phyloP scores from a whole-genome alignment of 1,140 invertebrate species.

The Hycleus phaleratus region DNA sequence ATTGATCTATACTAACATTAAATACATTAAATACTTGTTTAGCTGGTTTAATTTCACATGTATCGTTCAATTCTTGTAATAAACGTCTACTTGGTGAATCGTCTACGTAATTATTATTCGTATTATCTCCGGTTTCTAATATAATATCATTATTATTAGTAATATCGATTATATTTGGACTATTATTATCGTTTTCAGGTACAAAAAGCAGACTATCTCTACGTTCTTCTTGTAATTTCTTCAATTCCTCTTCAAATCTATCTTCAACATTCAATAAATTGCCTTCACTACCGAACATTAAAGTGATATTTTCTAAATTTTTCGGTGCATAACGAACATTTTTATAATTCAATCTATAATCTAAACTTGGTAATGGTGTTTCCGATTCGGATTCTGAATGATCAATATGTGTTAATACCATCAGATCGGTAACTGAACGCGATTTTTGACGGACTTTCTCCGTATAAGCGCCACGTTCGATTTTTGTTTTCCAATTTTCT shows the following conservation, averaged over 20 bases:
- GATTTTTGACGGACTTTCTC: conserved; percentile 65
- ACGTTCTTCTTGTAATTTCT: conserved; percentile 43
- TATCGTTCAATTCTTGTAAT: conserved; percentile 33
- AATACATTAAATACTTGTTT: conserved; percentile 39
- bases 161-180: conserved; percentile 19
- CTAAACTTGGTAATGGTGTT: conserved; percentile 42
- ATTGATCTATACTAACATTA: conserved; percentile 35
- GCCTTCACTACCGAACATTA: conserved; percentile 48
- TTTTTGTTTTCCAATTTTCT: conserved; percentile 55
- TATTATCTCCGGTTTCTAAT: conserved; percentile 1
- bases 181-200: conserved; percentile 32
- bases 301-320: conserved; percentile 31
- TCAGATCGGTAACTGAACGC: conserved; percentile 63
- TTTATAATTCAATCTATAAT: conserved; percentile 29
- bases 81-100: conserved; percentile 23
- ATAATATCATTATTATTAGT: conserved; percentile 2
- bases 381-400: conserved; percentile 54
- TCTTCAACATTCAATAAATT: conserved; percentile 48
- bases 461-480: conserved; percentile 57
- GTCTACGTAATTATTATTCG: conserved; percentile 7
- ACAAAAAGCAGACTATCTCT: conserved; percentile 40
- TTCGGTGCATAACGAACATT: conserved; percentile 27
- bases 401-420: conserved; percentile 67
- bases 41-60: conserved; percentile 31
- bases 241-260: conserved; percentile 50